Evolutionary conservation across 2,113 vertebrate species (phyloP), one percentile per base, ranked within the genome.

Genomic region (Oryzias melastigma): DNA sequence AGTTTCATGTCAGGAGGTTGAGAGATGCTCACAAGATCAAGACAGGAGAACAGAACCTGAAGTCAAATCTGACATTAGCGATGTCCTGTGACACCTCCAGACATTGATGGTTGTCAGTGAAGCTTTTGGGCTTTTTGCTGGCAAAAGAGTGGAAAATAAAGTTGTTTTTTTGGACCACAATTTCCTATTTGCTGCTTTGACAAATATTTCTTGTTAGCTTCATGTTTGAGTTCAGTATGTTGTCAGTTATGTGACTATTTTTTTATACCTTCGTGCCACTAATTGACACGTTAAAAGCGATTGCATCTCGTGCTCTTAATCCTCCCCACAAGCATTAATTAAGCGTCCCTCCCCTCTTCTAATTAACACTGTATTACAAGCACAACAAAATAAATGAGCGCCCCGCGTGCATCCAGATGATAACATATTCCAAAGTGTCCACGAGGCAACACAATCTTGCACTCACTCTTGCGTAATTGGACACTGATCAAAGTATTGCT

Each of bases 341-440:
- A 90, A 83, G 73, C 68, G 85, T 76, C 77, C 78, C 79, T 85
- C 77, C 80, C 83, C 73, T 82, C 65, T 73, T 73, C 78, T 87
- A 90, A 90, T 90, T 89, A 90, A 81, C 71, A 62, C 53, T 82
- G 82, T 80, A 78, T 88, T 85, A 86, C 73, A 16, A 81, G 80
- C 86, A 71, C 75, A 80, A 83, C 74, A 76, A 86, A 80, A 87
- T 87, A 86, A 86, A 86, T 87, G 80, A 84, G 75, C 43, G 14
- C 71, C 47, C 71, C 52, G 74, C 77, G 77, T 83, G 75, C 62
- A 62, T 77, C 68, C 46, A 20, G 43, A 19, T 52, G 43, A 80
- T 84, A 72, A 80, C 76, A 58, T 65, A 75, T 87, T 85, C 78
- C 60, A 63, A 69, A 77, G 61, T 72, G 58, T 69, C 68, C 80